Conservation (phyloP, 2,888 invertebrate genomes). For the Galerucella calmariensis region DNA sequence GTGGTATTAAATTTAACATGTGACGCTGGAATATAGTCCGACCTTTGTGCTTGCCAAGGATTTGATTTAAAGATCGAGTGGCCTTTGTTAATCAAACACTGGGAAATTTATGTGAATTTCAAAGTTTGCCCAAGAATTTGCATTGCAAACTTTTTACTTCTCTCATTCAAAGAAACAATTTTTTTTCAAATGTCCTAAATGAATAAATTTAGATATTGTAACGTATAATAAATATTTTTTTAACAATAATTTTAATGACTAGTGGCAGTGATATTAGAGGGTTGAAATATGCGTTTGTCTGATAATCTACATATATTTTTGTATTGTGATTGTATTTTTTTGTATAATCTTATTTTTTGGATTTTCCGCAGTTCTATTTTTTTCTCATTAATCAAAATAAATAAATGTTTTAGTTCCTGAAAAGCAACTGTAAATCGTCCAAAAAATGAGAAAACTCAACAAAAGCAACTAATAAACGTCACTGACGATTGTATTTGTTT, state of each 20-base stretch:
- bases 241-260: background rate
- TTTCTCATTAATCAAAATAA: too few relatives aligned
- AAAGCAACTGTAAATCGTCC: background rate
- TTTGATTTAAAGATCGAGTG: too few relatives aligned
- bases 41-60: too few relatives aligned
- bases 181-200: background rate
- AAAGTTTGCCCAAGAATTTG: too few relatives aligned
- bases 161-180: too few relatives aligned
- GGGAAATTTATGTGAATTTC: too few relatives aligned
- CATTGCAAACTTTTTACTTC: too few relatives aligned
- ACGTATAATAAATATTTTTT: background rate
- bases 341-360: background rate
- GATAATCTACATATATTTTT: background rate
- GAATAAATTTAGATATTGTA: background rate
- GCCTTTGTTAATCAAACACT: too few relatives aligned
- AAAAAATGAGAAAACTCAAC: background rate
- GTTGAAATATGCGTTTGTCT: background rate
- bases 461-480: background rate
- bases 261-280: background rate
- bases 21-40: too few relatives aligned
- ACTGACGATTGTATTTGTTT: conserved; percentile 4
- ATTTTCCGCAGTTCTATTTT: background rate
- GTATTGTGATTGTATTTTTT: background rate
- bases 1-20: too few relatives aligned
- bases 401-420: background rate